These are phyloP conservation scores for Cotesia typhae DNA, from an alignment of 1,140 invertebrate species.

Conservation along the genomic window DNA sequence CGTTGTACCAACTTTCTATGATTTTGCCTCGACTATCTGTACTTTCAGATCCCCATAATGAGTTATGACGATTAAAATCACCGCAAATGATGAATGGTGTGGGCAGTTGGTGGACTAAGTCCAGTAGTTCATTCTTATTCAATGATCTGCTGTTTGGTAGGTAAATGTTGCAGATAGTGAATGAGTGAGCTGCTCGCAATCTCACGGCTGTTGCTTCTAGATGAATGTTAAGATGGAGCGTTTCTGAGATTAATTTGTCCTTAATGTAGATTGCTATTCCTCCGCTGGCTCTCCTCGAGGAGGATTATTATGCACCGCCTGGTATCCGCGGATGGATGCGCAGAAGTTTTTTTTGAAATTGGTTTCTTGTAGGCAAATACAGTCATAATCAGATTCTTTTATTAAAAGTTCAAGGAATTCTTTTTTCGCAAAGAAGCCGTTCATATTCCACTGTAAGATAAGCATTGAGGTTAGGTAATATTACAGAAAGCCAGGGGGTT, in stretches of 20 bases:
- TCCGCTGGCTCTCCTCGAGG: constrained; percentile 41
- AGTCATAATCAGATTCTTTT: neutral
- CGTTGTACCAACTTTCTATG: constrained; percentile 41
- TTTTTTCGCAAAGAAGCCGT: constrained; percentile 5
- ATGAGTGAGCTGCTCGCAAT: constrained; percentile 37
- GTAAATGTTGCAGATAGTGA: constrained; percentile 49
- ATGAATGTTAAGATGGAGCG: constrained; percentile 40
- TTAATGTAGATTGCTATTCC: constrained; percentile 46
- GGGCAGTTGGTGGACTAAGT: constrained; percentile 46
- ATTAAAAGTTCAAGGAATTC: neutral
- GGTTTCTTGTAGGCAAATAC: constrained; percentile 46
- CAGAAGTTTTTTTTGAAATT: constrained; percentile 42
- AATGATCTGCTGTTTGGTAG: constrained; percentile 43
- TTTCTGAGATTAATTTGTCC: constrained; percentile 39
- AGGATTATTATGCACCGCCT: constrained; percentile 42
- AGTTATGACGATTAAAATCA: constrained; percentile 50
- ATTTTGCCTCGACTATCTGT: constrained; percentile 46
- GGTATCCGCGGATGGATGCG: constrained; percentile 41
- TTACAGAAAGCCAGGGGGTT: neutral
- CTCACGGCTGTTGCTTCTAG: constrained; percentile 44
- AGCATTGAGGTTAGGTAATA: neutral
- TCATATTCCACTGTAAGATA: constrained; percentile 2
- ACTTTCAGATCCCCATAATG: constrained; percentile 47
- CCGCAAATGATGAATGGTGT: constrained; percentile 48
- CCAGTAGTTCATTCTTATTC: constrained; percentile 37